A percentile compares a stretch with the other conserved stretches of the same genome.
Conservation (phyloP, 2,797 vertebrate genomes). For the Simalia tracyae region DNA sequence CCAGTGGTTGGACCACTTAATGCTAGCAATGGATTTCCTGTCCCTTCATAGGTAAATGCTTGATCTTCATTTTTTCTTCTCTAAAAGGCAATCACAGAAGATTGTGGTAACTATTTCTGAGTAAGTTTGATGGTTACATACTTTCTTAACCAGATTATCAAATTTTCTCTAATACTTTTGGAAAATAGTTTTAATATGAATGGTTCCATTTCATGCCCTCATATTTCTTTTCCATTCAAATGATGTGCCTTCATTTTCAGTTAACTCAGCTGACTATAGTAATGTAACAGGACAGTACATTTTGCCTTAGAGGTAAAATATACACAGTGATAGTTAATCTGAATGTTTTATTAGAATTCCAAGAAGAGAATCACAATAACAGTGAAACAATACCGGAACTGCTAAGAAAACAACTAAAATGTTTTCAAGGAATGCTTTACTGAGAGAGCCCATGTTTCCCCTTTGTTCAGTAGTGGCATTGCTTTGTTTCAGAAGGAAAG, state of each 20-base stretch:
- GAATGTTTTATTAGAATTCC: constrained; percentile 47
- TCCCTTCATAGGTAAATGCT: constrained; percentile 13
- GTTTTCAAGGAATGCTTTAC: background rate
- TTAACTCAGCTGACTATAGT: constrained; percentile 17
- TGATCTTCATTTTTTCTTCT: background rate
- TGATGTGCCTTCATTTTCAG: background rate
- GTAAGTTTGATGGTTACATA: constrained; percentile 8
- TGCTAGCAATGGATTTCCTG: constrained; percentile 21
- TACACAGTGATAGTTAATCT: constrained; percentile 46
- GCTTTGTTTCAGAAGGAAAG: constrained; percentile 4
- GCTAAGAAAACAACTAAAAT: background rate
- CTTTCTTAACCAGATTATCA: constrained; percentile 33
- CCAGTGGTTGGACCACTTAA: background rate
- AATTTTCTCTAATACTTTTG: background rate
- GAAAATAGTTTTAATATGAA: constrained; percentile 34
- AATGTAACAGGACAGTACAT: constrained; percentile 25
- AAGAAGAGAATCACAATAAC: background rate
- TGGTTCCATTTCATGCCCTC: background rate
- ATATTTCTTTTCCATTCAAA: background rate
- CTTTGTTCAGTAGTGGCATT: background rate
- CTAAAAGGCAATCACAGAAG: background rate
- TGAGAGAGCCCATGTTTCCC: background rate
- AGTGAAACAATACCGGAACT: constrained; percentile 27
- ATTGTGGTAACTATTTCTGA: constrained; percentile 8
- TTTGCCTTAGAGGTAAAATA: constrained; percentile 30